Percentiles rank a stretch among this genome's conserved stretches.
These are phyloP conservation scores for Zosterops lateralis DNA, from an alignment of 2,113 vertebrate species.

Conservation along the genomic window DNA sequence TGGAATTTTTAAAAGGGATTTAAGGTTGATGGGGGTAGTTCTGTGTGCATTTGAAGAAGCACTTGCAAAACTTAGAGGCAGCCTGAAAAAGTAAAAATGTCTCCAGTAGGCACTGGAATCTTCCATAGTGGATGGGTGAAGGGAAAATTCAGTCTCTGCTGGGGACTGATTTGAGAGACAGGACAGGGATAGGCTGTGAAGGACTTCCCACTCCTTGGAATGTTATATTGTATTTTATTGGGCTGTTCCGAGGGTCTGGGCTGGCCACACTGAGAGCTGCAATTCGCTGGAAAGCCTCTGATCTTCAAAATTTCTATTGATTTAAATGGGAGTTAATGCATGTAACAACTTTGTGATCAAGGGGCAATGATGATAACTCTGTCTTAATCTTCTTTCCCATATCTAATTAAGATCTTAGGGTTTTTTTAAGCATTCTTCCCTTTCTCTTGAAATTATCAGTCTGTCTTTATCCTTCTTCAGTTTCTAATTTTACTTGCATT, in stretches of 20 bases:
- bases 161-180: accelerated
- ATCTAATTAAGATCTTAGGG: background rate
- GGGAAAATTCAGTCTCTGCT: background rate
- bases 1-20: background rate
- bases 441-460: conserved; percentile 1
- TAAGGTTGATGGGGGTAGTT: background rate
- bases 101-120: background rate
- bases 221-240: background rate
- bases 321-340: background rate
- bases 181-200: background rate
- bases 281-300: background rate
- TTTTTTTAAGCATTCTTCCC: background rate
- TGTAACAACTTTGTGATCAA: conserved; percentile 8
- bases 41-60: background rate
- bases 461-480: conserved; percentile 2
- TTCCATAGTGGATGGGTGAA: background rate
- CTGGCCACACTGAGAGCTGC: background rate
- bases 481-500: conserved; percentile 30
- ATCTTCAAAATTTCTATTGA: background rate
- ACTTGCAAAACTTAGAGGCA: background rate
- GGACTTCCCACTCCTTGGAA: background rate
- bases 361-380: background rate
- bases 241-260: background rate
- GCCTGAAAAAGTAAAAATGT: background rate
- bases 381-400: background rate